Evolutionary conservation across 1,140 invertebrate genomes (phyloP), one percentile per base, ranked within the genome.

Genomic region (Hormaphis cornu): DNA sequence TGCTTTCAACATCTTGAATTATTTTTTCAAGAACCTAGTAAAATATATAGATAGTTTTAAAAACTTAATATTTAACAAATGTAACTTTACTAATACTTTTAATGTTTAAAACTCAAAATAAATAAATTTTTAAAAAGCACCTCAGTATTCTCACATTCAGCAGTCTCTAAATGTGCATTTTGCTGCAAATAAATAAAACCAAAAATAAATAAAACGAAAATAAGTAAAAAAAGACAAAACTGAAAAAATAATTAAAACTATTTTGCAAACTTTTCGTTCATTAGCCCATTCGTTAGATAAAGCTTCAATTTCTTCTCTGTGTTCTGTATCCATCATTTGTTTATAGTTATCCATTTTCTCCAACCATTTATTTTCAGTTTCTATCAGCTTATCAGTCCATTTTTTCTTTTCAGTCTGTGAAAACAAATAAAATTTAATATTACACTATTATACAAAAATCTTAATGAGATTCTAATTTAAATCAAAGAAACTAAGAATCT

Each of bases 241-340:
- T 40, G 12, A n/a, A 24, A 46, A 46, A 28, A 18, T 24, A 42
- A 42, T 50, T 35, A 33, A 30, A 3, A 70, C 22, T 24, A 46
- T 54, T 70, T 63, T 72, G 73, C 72, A 74, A 71, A 84, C 83
- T 77, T 80, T 81, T 75, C 81, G 78, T 73, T 84, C 82, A 44
- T 77, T 77, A 69, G 81, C 78, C 83, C 83, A 84, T 71, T 84
- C 82, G 28, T 79, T 52, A 22, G 78, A 80, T 14, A 84, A 74
- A 50, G 79, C 79, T 56, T 76, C 76, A 20, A 83, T 74, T 72
- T 83, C 81, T 70, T 82, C 77, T 70, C 80, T 77, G 44, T 84
- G 79, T 59, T 79, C 77, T 10, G 61, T 71, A 72, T 82, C 79
- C 14, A 83, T 70, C 30, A 81, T 79, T 24, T 75, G 77, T 24